These are phyloP conservation scores for Electrona antarctica DNA, from an alignment of 2,113 vertebrate genomes.

Conservation along the genomic window DNA sequence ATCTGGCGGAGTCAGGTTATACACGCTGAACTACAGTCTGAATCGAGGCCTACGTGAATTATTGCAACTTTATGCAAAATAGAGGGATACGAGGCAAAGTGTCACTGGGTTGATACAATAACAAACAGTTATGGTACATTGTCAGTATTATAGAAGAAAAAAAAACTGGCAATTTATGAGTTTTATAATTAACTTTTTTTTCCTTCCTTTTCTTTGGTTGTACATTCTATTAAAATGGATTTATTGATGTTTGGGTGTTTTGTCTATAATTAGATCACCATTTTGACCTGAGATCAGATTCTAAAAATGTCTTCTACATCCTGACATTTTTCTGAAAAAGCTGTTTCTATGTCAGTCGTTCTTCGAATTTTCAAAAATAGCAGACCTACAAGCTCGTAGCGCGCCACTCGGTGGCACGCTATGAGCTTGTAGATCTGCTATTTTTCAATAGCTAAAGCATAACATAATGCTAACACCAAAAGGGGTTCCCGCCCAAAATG, in stretches of 20 bases:
- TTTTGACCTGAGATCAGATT: background rate
- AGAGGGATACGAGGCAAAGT: constrained; percentile 17
- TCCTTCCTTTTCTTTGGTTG: constrained; percentile 47
- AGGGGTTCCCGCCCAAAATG: too few species aligned
- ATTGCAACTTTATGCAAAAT: constrained; percentile 16
- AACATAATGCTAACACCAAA: too few species aligned
- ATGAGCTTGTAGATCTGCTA: too few species aligned
- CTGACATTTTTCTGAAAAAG: too few species aligned
- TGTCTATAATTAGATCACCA: background rate
- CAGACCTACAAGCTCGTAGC: too few species aligned
- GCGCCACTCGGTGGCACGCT: too few species aligned
- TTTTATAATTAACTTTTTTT: constrained; percentile 37
- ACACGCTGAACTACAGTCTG: background rate
- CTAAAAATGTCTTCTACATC: background rate
- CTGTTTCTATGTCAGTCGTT: too few species aligned
- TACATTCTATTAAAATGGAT: constrained; percentile 66
- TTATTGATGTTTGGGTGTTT: constrained; percentile 40
- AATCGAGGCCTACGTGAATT: constrained; percentile 3
- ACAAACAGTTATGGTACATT: background rate
- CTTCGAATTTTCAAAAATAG: too few species aligned
- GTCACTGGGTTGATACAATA: constrained; percentile 24
- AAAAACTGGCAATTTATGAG: constrained; percentile 20
- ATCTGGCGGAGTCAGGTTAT: too few species aligned
- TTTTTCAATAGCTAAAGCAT: too few species aligned
- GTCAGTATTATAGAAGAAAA: constrained; percentile 29